Percentiles rank a stretch among this genome's conserved stretches.
Conservation (phyloP, 1,140 invertebrate genomes). For the Drosophila pseudoobscura region DNA sequence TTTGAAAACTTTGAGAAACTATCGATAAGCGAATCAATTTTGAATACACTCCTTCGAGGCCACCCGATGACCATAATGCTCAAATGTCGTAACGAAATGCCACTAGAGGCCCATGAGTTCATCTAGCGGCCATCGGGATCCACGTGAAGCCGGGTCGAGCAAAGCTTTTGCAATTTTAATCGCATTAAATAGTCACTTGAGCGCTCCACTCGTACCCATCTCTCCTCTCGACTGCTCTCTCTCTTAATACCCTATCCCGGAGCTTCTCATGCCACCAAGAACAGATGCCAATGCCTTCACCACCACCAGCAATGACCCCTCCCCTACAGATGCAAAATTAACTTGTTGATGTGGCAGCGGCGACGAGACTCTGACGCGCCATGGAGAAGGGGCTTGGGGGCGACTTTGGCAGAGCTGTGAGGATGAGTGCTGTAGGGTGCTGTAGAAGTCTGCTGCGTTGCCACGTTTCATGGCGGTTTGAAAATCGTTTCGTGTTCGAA, state of each 20-base stretch:
- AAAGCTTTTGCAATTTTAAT: slow-evolving; percentile 66
- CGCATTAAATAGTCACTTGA: slow-evolving; percentile 68
- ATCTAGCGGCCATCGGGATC: too few species aligned
- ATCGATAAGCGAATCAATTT: too few species aligned
- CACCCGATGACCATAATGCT: too few species aligned
- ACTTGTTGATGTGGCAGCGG: slow-evolving; percentile 72
- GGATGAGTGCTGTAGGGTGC: background rate
- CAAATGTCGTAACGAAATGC: too few species aligned
- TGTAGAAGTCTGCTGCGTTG: slow-evolving; percentile 6
- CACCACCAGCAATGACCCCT: background rate
- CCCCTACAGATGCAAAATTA: slow-evolving; percentile 67
- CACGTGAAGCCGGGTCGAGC: background rate
- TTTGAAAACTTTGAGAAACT: too few species aligned
- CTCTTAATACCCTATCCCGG: too few species aligned
- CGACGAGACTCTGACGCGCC: slow-evolving; percentile 11
- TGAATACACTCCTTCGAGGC: too few species aligned
- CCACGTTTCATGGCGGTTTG: slow-evolving; percentile 55
- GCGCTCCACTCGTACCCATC: background rate
- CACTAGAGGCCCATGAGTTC: too few species aligned
- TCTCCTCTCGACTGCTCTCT: too few species aligned
- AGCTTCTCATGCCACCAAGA: too few species aligned
- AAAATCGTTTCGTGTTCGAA: slow-evolving; percentile 78
- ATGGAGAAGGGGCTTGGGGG: background rate
- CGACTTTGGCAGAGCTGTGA: too few species aligned
- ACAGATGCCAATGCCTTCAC: too few species aligned